Evolutionary conservation across 2,797 vertebrate genomes (phyloP), one percentile per base, ranked within the genome.

Genomic region (Hylomyscus alleni): DNA sequence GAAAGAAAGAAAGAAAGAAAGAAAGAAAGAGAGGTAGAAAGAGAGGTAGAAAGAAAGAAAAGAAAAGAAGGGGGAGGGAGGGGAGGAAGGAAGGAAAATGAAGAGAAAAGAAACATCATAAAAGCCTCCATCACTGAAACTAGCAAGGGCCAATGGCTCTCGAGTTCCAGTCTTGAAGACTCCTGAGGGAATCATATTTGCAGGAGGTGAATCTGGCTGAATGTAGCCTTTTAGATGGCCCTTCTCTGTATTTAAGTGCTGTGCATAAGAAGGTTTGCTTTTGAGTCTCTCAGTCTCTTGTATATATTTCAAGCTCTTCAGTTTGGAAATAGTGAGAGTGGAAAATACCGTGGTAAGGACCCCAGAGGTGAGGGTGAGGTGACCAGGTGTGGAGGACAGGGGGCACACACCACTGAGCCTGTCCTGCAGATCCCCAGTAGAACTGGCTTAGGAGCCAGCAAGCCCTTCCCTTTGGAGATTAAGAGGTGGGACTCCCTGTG

Each of bases 21-120:
- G 0, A 2, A 10, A 4, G 7, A 52, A 8, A 0, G 22, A 26
- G 44, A 3, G 20, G 19, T 19, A 2, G 8, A 44, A 5, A 22
- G 12, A 4, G n/a, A n/a, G n/a, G n/a, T n/a, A 40, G 20, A 3
- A 77, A 37, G 20, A 81, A 81, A 26, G 75, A 29, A 81, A 7
- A 24, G 10, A 60, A 29, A 62, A 2, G 2, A 60, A 62, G 3
- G 4, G 1, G 13, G 4, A 47, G 12, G 1, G 17, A n/a, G 34
- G 11, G 14, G 7, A 37, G 10, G 15, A 44, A 37, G 19, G 26
- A 80, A 80, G 44, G 40, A 26, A 81, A 7, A 37, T 0, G 10
- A 60, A 29, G 44, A 3, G 4, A 60, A 84, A 65, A 62, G 40
- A 34, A 65, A 31, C 82, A 65, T 26, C 3, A 44, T 65, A 65